Percentiles rank a stretch among this genome's conserved stretches.
phyloP scores from a whole-genome alignment of 2,113 vertebrate genomes.

The Antidorcas marsupialis region DNA sequence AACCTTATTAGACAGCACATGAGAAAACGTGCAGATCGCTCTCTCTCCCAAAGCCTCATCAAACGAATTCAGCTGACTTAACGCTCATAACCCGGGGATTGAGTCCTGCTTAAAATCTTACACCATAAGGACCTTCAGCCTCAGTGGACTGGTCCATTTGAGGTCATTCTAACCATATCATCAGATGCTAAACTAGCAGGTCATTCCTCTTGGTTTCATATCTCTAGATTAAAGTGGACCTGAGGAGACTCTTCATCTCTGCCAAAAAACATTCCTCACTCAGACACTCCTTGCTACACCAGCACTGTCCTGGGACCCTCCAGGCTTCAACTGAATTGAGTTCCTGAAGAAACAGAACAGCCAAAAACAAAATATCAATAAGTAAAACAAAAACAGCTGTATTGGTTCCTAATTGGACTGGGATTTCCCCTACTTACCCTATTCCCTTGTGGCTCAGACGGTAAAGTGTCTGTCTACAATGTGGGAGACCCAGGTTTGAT shows the following conservation, averaged over 20 bases:
- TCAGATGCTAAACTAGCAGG: not conserved
- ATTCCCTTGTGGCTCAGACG: not conserved
- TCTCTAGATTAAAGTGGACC: not conserved
- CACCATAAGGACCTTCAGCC: not conserved
- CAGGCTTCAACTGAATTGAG: not conserved
- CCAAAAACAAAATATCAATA: not conserved
- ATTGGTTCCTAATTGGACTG: not conserved
- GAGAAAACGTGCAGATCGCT: not conserved
- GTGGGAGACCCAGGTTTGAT: too few relatives aligned
- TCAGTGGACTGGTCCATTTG: not conserved
- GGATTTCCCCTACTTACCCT: not conserved
- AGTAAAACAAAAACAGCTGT: not conserved
- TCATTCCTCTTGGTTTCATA: not conserved
- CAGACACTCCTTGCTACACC: not conserved
- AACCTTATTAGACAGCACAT: not conserved
- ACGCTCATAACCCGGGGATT: not conserved
- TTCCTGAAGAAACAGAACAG: not conserved
- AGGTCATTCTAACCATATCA: not conserved
- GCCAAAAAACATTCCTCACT: not conserved
- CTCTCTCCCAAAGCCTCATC: not conserved
- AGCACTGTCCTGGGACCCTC: not conserved
- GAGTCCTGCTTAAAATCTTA: not conserved
- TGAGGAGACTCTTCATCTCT: not conserved
- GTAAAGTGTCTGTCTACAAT: too few relatives aligned
- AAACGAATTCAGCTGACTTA: not conserved